These are phyloP conservation scores for Lophius americanus DNA, from an alignment of 2,797 vertebrate genomes.

Conservation along the genomic window DNA sequence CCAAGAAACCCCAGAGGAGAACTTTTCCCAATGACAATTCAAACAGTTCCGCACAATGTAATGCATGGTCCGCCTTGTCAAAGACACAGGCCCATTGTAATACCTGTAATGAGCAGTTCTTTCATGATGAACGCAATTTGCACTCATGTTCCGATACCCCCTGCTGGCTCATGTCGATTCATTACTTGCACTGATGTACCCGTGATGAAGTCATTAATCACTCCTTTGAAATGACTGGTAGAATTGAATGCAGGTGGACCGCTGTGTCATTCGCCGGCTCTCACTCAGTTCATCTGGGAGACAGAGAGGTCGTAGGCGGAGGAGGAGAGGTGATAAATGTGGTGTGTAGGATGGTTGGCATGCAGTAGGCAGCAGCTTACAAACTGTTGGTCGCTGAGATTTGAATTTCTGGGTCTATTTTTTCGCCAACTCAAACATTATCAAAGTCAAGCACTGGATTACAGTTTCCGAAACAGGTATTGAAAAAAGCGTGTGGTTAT, in stretches of 20 bases:
- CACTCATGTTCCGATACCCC: constrained; percentile 43
- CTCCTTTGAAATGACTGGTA: constrained; percentile 61
- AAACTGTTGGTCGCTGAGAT: constrained; percentile 49
- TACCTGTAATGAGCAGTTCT: constrained; percentile 47
- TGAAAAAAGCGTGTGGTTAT: no score
- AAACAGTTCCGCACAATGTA: not conserved
- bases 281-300: constrained; percentile 45
- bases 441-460: constrained; percentile 4
- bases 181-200: constrained; percentile 64
- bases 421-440: constrained; percentile 8
- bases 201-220: constrained; percentile 80
- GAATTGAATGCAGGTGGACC: constrained; percentile 73
- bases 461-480: no score
- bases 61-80: constrained; percentile 20
- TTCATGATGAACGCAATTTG: constrained; percentile 58
- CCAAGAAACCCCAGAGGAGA: not conserved
- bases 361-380: constrained; percentile 47
- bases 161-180: constrained; percentile 52
- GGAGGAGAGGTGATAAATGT: constrained; percentile 73
- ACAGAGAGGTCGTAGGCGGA: constrained; percentile 54
- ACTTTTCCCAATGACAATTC: constrained; percentile 46
- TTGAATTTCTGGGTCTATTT: constrained; percentile 20
- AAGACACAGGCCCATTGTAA: constrained; percentile 44
- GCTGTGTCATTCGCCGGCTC: constrained; percentile 64
- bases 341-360: constrained; percentile 56